Conservation (phyloP, 2,888 invertebrate genomes). For the Vanessa cardui region DNA sequence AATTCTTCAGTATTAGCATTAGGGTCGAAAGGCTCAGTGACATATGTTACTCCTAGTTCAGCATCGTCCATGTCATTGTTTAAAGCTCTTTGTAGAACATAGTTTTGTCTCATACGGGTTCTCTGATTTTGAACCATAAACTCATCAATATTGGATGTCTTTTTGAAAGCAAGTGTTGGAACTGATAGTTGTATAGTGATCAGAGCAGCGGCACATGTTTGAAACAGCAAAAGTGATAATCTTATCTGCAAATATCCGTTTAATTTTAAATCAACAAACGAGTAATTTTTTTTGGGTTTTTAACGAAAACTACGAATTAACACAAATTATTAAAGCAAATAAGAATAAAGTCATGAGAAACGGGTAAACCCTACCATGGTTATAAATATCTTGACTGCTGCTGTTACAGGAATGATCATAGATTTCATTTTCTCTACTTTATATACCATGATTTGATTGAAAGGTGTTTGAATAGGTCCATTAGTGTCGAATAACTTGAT, state of each 20-base stretch:
- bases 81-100: slow-evolving; percentile 55
- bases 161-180: slow-evolving; percentile 59
- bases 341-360: slow-evolving; percentile 9
- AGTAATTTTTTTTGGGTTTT: neutral
- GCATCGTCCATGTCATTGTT: slow-evolving; percentile 57
- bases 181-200: slow-evolving; percentile 56
- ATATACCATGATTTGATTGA: slow-evolving; percentile 66
- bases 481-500: slow-evolving; percentile 50
- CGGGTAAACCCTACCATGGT: slow-evolving; percentile 58
- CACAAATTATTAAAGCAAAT: neutral
- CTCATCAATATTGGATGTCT: slow-evolving; percentile 55
- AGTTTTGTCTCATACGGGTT: slow-evolving; percentile 63
- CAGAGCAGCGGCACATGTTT: slow-evolving; percentile 56
- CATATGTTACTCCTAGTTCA: slow-evolving; percentile 52
- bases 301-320: neutral
- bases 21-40: slow-evolving; percentile 50
- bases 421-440: slow-evolving; percentile 49
- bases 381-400: slow-evolving; percentile 44
- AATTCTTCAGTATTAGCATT: slow-evolving; percentile 59
- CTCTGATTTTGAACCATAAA: slow-evolving; percentile 63
- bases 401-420: slow-evolving; percentile 39
- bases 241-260: slow-evolving; percentile 54
- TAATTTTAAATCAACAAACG: slow-evolving; percentile 44
- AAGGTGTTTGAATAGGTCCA: slow-evolving; percentile 63
- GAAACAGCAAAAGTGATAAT: slow-evolving; percentile 49